Conservation (phyloP, 64 coral and sea anemone species). For the Exaiptasia diaphana region DNA sequence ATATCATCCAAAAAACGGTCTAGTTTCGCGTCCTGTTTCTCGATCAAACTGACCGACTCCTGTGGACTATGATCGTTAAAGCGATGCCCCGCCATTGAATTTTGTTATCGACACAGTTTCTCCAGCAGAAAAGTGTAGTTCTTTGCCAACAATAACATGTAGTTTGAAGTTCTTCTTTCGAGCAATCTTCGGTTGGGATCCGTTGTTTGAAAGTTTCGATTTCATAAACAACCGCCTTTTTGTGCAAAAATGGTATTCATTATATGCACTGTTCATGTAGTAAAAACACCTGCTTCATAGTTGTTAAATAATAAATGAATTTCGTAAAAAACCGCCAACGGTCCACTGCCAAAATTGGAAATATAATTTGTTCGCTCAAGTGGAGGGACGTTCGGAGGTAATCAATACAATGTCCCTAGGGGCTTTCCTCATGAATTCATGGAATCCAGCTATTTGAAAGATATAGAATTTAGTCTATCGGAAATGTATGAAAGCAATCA, state of each 20-base stretch:
- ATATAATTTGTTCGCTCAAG: conserved; percentile 11
- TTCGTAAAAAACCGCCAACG: conserved; percentile 73
- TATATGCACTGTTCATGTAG: background rate
- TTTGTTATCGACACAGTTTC: background rate
- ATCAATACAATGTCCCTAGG: background rate
- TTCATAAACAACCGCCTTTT: background rate
- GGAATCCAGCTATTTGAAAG: too few relatives aligned
- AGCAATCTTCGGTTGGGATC: background rate
- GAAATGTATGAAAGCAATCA: too few relatives aligned
- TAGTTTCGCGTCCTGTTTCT: conserved; percentile 82
- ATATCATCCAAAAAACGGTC: conserved; percentile 87
- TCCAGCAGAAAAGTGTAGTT: background rate
- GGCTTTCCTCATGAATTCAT: too few relatives aligned
- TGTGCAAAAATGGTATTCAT: background rate
- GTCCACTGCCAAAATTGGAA: background rate
- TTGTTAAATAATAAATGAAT: conserved; percentile 67
- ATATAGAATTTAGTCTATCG: too few relatives aligned
- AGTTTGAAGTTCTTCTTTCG: background rate
- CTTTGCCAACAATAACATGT: background rate
- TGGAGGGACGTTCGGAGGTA: background rate
- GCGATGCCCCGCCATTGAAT: conserved; percentile 67
- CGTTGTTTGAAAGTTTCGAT: background rate
- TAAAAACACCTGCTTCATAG: conserved; percentile 42
- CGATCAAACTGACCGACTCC: conserved; percentile 43
- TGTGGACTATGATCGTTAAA: conserved; percentile 42